Evolutionary conservation across 2,113 vertebrate species (phyloP).

Genomic region (Trichechus manatus): DNA sequence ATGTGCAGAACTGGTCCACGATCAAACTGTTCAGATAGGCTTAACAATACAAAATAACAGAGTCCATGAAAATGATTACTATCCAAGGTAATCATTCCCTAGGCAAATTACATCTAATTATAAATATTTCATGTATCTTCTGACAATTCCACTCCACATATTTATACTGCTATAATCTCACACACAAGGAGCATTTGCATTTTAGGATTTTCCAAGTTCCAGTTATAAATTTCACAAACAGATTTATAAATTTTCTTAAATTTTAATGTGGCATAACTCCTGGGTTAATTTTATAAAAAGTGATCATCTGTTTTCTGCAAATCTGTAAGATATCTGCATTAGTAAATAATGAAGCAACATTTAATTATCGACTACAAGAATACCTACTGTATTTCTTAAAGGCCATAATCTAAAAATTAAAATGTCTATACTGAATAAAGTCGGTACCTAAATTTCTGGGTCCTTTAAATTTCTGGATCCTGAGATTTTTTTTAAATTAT

Average conservation of each 20-base stretch:
- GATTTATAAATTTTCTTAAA: constrained; percentile 43
- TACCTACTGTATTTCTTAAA: constrained; percentile 18
- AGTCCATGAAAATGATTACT: constrained; percentile 29
- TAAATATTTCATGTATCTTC: not conserved
- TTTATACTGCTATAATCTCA: not conserved
- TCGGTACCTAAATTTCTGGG: constrained; percentile 8
- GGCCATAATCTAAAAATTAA: constrained; percentile 43
- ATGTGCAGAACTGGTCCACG: not conserved
- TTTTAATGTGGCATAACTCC: constrained; percentile 22
- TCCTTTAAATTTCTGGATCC: constrained; percentile 28
- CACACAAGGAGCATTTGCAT: not conserved
- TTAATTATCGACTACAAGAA: constrained; percentile 38
- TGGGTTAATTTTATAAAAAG: constrained; percentile 39
- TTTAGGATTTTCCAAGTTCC: not conserved
- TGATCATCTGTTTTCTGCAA: constrained; percentile 45
- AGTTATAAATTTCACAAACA: not conserved
- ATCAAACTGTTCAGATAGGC: not conserved
- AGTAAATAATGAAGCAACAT: constrained; percentile 46
- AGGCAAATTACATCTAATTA: not conserved
- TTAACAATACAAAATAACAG: constrained; percentile 28
- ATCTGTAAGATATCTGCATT: constrained; percentile 21
- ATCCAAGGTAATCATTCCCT: constrained; percentile 3
- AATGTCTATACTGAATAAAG: constrained; percentile 24
- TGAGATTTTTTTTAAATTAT: constrained; percentile 15
- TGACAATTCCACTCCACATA: not conserved